A percentile compares a stretch with the other conserved stretches of the same genome.
Evolutionary conservation across 2,888 invertebrate genomes (phyloP).

Genomic region (Leptopterna dolabrata): DNA sequence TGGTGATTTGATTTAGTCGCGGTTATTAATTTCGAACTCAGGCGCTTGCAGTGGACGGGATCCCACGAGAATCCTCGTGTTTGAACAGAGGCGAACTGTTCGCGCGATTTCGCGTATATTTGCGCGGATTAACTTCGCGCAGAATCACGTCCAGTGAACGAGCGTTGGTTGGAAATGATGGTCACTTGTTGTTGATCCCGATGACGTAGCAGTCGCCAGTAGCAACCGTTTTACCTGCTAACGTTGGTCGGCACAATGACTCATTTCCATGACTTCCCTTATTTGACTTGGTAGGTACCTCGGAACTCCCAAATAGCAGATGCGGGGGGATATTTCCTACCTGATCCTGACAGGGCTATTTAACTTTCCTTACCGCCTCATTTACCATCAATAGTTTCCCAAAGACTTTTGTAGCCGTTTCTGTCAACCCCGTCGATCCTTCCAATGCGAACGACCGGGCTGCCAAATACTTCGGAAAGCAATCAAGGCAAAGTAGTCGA

Average conservation of each 20-base stretch:
- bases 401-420: neutral
- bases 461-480: conserved; percentile 15
- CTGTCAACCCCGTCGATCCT: neutral
- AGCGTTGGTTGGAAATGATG: too few relatives aligned
- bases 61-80: too few relatives aligned
- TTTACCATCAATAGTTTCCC: neutral
- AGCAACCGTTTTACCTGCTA: neutral
- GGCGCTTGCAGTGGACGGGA: too few relatives aligned
- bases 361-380: conserved; percentile 15
- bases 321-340: conserved; percentile 9
- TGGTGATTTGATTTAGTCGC: too few relatives aligned
- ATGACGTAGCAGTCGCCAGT: neutral
- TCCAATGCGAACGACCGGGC: neutral
- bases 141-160: too few relatives aligned
- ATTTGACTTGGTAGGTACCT: neutral
- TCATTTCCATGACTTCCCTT: neutral
- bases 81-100: too few relatives aligned
- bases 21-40: too few relatives aligned
- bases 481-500: neutral
- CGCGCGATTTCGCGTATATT: too few relatives aligned
- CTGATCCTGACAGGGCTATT: conserved; percentile 47
- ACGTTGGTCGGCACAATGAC: neutral
- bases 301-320: neutral
- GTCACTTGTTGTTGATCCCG: too few relatives aligned
- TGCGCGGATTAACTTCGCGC: too few relatives aligned